phyloP scores from a whole-genome alignment of 1,140 invertebrate species.

The honey bee (Apis mellifera) region Amel_HAv3.1 CM009941.2:10705001-10705500 shows the following conservation, averaged over 20 bases:
- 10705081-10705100: neutral
- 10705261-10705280: conserved; percentile 44
- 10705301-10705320: conserved; percentile 49
- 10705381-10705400: neutral
- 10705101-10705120: conserved; percentile 24
- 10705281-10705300: neutral
- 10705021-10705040: neutral
- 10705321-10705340: conserved; percentile 51
- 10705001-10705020: neutral
- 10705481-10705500: no score
- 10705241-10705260: conserved; percentile 70
- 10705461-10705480: neutral
- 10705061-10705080: conserved; percentile 1
- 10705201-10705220: conserved; percentile 71
- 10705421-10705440: neutral
- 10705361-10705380: conserved; percentile 4
- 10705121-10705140: conserved; percentile 44
- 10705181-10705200: conserved; percentile 57
- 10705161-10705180: conserved; percentile 49
- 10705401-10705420: neutral
- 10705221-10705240: conserved; percentile 70
- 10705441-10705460: neutral
- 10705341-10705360: conserved; percentile 18
- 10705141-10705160: conserved; percentile 52
- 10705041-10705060: conserved; percentile 35